These are phyloP conservation scores for Drosophila pullipes DNA, from an alignment of 2,888 invertebrate genomes.

Conservation along the genomic window DNA sequence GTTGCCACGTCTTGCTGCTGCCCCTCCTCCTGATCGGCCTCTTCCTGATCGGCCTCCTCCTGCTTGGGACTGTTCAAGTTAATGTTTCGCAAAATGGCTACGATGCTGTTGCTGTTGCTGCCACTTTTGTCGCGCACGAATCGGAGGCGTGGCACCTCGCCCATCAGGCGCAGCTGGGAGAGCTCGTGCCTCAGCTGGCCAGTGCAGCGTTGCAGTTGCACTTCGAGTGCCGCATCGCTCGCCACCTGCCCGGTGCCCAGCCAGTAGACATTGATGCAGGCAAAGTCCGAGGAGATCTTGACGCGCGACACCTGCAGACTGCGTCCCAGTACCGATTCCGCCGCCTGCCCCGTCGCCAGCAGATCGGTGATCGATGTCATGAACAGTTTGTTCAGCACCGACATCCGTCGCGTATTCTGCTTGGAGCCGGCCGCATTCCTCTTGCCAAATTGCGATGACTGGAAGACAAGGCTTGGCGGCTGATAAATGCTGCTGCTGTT, in stretches of 20 bases:
- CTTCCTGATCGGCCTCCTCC: not conserved
- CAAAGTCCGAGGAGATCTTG: slow-evolving; percentile 89
- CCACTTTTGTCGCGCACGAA: slow-evolving; percentile 90
- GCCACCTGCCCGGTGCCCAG: slow-evolving; percentile 86
- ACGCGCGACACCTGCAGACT: slow-evolving; percentile 91
- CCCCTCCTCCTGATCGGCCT: not conserved
- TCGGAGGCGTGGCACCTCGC: slow-evolving; percentile 90
- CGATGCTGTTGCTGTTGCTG: slow-evolving; percentile 87
- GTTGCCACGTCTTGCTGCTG: not conserved
- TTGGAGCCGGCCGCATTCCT: slow-evolving; percentile 82
- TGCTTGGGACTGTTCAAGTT: slow-evolving; percentile 26
- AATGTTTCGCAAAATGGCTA: slow-evolving; percentile 86
- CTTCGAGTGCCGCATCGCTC: slow-evolving; percentile 86
- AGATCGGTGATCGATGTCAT: slow-evolving; percentile 93
- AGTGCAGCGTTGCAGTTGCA: slow-evolving; percentile 87
- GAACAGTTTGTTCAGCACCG: slow-evolving; percentile 92
- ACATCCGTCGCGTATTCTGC: slow-evolving; percentile 87
- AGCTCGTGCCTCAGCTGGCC: slow-evolving; percentile 90
- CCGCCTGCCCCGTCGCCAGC: slow-evolving; percentile 90
- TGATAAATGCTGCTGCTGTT: slow-evolving; percentile 16
- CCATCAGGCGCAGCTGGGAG: slow-evolving; percentile 90
- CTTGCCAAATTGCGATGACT: slow-evolving; percentile 64
- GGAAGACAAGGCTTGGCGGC: slow-evolving; percentile 49
- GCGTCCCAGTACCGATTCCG: slow-evolving; percentile 88
- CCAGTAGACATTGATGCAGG: slow-evolving; percentile 91